Conservation (phyloP, 2,113 vertebrate species). For the Pitta sordida region DNA sequence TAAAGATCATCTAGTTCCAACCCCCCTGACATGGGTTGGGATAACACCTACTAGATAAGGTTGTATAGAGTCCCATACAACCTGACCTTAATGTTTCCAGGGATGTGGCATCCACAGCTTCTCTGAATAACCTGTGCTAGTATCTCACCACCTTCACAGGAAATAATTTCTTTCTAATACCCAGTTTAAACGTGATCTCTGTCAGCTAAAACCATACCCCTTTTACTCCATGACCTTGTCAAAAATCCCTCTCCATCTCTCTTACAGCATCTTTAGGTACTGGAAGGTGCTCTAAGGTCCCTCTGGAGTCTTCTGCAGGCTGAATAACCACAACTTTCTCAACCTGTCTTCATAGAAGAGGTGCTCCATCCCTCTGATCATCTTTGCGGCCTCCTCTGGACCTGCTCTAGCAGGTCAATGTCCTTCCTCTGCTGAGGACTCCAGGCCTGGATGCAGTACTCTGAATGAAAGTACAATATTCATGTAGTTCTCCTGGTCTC, state of each 20-base stretch:
- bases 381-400: neutral
- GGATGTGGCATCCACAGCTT: neutral
- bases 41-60: neutral
- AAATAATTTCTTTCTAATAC: neutral
- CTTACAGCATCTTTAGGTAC: neutral
- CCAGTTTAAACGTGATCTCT: neutral
- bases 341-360: neutral
- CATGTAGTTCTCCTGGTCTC: neutral
- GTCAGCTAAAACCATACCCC: neutral
- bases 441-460: neutral
- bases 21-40: fast-evolving
- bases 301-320: neutral
- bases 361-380: neutral
- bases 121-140: neutral
- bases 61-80: neutral
- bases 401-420: neutral
- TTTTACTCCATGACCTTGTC: neutral
- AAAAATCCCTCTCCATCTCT: neutral
- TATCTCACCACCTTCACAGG: neutral
- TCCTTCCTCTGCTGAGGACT: neutral
- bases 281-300: neutral
- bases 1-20: neutral
- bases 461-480: neutral
- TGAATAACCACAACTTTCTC: neutral
- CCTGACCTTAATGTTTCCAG: neutral